phyloP scores from a whole-genome alignment of 2,113 vertebrate species.

The Hippocampus zosterae region DNA sequence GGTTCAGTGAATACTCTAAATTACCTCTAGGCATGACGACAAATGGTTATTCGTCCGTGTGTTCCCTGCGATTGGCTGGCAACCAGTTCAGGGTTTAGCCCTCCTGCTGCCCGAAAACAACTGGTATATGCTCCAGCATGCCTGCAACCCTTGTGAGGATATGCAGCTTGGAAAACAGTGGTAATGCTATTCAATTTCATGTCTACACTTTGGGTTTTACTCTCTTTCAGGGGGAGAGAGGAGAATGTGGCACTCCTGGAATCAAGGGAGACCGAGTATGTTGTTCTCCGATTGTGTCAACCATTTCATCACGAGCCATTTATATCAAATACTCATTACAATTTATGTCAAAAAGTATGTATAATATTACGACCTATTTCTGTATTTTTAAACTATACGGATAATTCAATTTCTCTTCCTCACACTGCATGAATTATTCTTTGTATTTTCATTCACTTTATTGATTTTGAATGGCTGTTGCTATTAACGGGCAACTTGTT shows the following conservation, averaged over 20 bases:
- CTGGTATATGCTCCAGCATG: too few relatives aligned
- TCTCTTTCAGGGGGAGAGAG: slow-evolving; percentile 79
- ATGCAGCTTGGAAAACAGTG: too few relatives aligned
- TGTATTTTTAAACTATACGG: too few relatives aligned
- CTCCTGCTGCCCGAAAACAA: too few relatives aligned
- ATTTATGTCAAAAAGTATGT: not conserved
- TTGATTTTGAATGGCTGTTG: not conserved
- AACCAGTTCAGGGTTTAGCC: too few relatives aligned
- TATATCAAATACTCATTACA: not conserved
- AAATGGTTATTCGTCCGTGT: too few relatives aligned
- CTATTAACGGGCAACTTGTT: not conserved
- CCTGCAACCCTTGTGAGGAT: too few relatives aligned
- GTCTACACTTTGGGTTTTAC: slow-evolving; percentile 12
- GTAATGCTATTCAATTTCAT: not conserved
- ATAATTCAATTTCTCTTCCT: too few relatives aligned
- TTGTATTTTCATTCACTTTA: not conserved
- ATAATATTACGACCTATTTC: not conserved
- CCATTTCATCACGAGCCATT: not conserved
- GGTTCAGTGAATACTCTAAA: too few relatives aligned
- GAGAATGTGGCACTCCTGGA: slow-evolving; percentile 87
- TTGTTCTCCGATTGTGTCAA: not conserved
- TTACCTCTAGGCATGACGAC: too few relatives aligned
- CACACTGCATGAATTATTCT: not conserved
- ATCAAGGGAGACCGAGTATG: slow-evolving; percentile 84
- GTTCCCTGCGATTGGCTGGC: too few relatives aligned